These are phyloP conservation scores for Nemapogon koenigi DNA, from an alignment of 2,888 invertebrate genomes.

Conservation along the genomic window DNA sequence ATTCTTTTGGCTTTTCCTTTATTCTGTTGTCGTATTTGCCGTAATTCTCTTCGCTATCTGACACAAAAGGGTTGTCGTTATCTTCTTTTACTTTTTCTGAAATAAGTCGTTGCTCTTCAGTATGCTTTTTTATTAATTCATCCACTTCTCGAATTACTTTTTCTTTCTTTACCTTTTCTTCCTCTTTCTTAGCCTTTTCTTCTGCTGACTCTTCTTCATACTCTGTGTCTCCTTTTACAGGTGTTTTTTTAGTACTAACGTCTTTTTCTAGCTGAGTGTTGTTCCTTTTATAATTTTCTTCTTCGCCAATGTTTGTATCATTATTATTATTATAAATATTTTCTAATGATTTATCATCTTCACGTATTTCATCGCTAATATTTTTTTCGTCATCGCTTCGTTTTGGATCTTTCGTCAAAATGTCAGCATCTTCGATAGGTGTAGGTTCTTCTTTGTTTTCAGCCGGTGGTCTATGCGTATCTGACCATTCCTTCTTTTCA, in stretches of 20 bases:
- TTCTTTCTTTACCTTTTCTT: conserved; percentile 24
- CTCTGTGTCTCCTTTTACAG: neutral
- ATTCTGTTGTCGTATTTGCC: neutral
- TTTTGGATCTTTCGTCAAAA: neutral
- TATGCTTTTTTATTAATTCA: conserved; percentile 43
- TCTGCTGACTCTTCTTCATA: neutral
- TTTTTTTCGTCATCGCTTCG: neutral
- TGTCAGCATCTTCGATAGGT: neutral
- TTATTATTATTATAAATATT: neutral
- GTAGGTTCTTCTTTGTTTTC: neutral
- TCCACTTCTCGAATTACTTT: conserved; percentile 43
- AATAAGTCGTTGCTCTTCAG: conserved; percentile 38
- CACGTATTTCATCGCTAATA: neutral
- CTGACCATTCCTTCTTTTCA: conserved; percentile 52
- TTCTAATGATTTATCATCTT: neutral
- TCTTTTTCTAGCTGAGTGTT: no score
- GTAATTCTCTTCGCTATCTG: neutral
- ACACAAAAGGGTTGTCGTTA: conserved; percentile 19
- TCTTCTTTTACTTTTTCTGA: conserved; percentile 45
- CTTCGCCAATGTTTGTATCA: neutral
- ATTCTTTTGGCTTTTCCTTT: neutral
- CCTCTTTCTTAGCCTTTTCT: conserved; percentile 18
- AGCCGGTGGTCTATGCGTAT: conserved; percentile 21
- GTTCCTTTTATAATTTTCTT: no score
- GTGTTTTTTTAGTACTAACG: no score